Base-by-base conservation (phyloP, 2,888 invertebrate genomes). In the Parnassius mnemosyne region DNA sequence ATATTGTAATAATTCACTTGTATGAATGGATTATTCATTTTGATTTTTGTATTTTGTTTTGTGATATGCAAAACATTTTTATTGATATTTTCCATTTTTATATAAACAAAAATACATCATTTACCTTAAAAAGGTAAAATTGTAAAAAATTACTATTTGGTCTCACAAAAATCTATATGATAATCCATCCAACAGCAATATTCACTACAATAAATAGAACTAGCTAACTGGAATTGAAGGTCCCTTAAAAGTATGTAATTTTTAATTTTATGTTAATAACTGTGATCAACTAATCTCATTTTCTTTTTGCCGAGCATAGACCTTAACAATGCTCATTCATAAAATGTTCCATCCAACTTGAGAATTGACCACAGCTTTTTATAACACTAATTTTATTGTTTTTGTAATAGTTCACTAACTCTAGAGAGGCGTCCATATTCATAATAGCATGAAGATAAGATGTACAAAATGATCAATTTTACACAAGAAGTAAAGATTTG, bases 181-280 rank as follows among this genome's bases (percentile, higher is more conserved):
- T 81, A 87, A 87, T 87, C 84, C 88, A 85, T 80, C 87, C 83
- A 83, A 83, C 65, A 79, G 84, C 78, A 80, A 83, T 84, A 83
- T 83, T 81, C 71, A 84, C 88, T 90, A 91, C 89, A 89, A 87
- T 89, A 88, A 85, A 87, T 89, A 89, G 86, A 89, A 86, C 88
- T 89, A 90, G 83, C 89, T 90, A 90, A 89, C 81, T 89, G 90
- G 90, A 90, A 90, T 89, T 90, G 83, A 89, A 90, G 90, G 91
- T 90, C 90, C 91, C 91, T 90, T 90, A 90, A 85, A 89, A 90
- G 89, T 91, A 91, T 87, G 84, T 87, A 87, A 83, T 7, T 34
- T 20, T 34, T 34, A 34, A 34, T 84, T 85, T 83, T 85, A 83
- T 75, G 76, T 76, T 81, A 84, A 87, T 83, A 72, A 71, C 87